Conservation (phyloP, 2,797 vertebrate species). For the Catharus ustulatus region DNA sequence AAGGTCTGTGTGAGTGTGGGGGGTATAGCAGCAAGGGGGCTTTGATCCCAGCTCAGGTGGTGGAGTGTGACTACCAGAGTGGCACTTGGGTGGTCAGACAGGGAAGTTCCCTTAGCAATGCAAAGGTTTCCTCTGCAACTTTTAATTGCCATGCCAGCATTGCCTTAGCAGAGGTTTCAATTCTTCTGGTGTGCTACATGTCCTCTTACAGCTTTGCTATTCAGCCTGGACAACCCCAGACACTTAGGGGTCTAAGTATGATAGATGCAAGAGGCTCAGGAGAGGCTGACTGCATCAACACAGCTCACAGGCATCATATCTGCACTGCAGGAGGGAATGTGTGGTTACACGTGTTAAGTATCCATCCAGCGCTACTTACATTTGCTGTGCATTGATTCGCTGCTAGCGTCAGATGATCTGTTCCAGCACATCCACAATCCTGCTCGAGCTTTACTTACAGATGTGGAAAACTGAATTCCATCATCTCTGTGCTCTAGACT, state of each 20-base stretch:
- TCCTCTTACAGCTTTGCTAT: background rate
- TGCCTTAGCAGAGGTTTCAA: background rate
- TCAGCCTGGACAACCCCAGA: background rate
- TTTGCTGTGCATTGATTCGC: background rate
- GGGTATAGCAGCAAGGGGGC: background rate
- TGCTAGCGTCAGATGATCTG: fast-evolving
- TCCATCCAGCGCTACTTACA: background rate
- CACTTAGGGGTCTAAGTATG: background rate
- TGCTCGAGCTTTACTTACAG: background rate
- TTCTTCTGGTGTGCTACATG: fast-evolving
- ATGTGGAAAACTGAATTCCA: background rate
- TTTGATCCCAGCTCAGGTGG: background rate
- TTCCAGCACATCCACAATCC: background rate
- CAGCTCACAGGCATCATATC: background rate
- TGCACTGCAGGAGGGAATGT: background rate
- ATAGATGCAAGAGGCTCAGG: background rate
- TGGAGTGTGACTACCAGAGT: background rate
- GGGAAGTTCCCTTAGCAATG: background rate
- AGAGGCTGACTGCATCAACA: background rate
- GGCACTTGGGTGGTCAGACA: too few relatives aligned
- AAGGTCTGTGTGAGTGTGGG: background rate
- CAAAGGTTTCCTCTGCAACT: background rate
- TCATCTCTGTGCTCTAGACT: background rate
- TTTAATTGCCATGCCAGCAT: background rate
- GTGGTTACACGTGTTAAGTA: fast-evolving